Conservation (phyloP, 1,140 invertebrate species). For the Drosophila simulans region DNA sequence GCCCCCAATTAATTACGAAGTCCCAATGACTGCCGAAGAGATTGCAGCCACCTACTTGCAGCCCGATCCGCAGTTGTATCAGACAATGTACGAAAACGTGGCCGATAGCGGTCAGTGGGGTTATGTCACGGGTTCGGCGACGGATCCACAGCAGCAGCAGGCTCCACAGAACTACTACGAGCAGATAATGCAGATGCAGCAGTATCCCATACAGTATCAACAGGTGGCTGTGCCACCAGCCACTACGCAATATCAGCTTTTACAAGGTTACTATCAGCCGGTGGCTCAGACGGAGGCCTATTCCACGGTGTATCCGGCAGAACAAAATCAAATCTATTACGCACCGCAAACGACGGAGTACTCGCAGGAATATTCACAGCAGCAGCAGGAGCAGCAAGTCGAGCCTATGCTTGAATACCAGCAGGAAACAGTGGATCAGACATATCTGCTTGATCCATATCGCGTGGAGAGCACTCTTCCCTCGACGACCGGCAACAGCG, state of each 20-base stretch:
- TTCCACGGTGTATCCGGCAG: constrained; percentile 59
- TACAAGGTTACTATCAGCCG: constrained; percentile 72
- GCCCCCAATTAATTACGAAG: constrained; percentile 42
- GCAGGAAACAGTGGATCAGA: constrained; percentile 49
- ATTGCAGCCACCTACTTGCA: constrained; percentile 78
- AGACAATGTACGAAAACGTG: constrained; percentile 81
- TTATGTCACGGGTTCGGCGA: constrained; percentile 44
- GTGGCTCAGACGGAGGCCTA: constrained; percentile 51
- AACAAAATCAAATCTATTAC: constrained; percentile 63
- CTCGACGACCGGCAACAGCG: constrained; percentile 66
- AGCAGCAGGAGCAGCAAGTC: constrained; percentile 25
- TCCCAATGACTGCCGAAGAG: constrained; percentile 77
- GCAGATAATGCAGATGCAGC: constrained; percentile 81
- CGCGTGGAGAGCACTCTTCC: constrained; percentile 24
- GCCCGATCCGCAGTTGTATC: constrained; percentile 76
- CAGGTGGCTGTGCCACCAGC: constrained; percentile 57
- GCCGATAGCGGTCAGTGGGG: constrained; percentile 78
- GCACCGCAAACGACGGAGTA: constrained; percentile 56
- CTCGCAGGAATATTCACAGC: constrained; percentile 51
- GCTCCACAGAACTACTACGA: constrained; percentile 69
- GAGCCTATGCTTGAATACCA: constrained; percentile 32
- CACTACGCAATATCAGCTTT: constrained; percentile 66
- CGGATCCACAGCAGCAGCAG: constrained; percentile 40
- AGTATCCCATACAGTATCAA: constrained; percentile 81
- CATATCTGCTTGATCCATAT: constrained; percentile 60